Conservation (phyloP, 2,888 invertebrate genomes). For the Sinohyriopsis cumingii region DNA sequence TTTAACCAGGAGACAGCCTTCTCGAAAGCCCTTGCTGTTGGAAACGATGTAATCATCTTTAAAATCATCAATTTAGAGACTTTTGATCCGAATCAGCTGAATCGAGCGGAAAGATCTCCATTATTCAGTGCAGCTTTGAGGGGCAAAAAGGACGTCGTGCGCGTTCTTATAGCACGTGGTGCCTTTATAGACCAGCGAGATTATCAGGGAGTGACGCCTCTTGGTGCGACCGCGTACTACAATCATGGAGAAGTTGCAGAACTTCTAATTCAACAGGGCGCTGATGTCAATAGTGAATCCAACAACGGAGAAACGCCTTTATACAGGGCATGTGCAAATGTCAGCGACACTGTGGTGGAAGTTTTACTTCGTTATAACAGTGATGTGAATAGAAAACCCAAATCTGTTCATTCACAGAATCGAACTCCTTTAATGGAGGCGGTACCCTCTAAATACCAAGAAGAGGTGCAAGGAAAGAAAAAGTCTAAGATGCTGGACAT, state of each 20-base stretch:
- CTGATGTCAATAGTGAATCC: slow-evolving; percentile 27
- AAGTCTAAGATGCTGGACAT: slow-evolving; percentile 29
- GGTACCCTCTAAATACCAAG: slow-evolving; percentile 30
- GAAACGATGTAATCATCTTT: slow-evolving; percentile 2
- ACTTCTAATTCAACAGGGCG: slow-evolving; percentile 33
- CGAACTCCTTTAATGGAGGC: slow-evolving; percentile 38
- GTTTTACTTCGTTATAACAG: slow-evolving; percentile 20
- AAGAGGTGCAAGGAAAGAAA: slow-evolving; percentile 13
- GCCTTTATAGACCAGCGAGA: slow-evolving; percentile 26
- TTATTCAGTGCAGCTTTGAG: slow-evolving; percentile 20
- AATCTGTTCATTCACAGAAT: slow-evolving; percentile 9
- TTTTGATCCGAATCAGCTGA: slow-evolving; percentile 23
- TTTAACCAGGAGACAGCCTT: slow-evolving; percentile 23
- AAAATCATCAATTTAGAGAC: slow-evolving; percentile 8
- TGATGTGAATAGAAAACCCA: slow-evolving; percentile 24
- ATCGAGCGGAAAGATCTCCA: slow-evolving; percentile 24
- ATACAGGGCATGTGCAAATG: slow-evolving; percentile 33
- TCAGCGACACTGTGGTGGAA: slow-evolving; percentile 13
- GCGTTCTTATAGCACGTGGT: slow-evolving; percentile 17
- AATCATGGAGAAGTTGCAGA: slow-evolving; percentile 20
- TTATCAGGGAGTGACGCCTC: slow-evolving; percentile 33
- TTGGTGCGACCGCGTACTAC: slow-evolving; percentile 21
- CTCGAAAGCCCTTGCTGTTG: slow-evolving; percentile 16
- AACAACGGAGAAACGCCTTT: slow-evolving; percentile 33
- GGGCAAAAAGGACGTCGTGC: slow-evolving; percentile 5